Evolutionary conservation across 2,113 vertebrate species (phyloP).

Genomic region (Nesogale talazaci): DNA sequence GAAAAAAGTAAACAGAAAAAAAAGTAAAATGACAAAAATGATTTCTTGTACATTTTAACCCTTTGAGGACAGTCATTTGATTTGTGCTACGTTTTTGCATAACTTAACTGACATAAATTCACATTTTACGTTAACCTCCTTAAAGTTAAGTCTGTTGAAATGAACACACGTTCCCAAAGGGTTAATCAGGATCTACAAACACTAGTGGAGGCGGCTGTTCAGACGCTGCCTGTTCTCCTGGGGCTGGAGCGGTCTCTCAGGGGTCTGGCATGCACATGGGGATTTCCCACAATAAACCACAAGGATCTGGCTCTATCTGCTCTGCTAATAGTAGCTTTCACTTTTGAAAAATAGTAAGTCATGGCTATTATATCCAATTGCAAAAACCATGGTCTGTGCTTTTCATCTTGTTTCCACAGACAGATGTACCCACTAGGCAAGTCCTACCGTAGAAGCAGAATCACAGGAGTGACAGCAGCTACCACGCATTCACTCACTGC

Average conservation of each 20-base stretch:
- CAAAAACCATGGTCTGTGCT: constrained; percentile 71
- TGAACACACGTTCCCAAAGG: constrained; percentile 85
- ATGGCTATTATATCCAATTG: constrained; percentile 46
- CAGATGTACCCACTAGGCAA: constrained; percentile 30
- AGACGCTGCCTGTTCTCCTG: constrained; percentile 80
- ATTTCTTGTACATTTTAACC: constrained; percentile 88
- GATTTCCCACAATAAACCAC: constrained; percentile 77
- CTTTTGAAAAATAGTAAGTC: constrained; percentile 73
- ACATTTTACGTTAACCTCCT: constrained; percentile 72
- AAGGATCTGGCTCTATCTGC: constrained; percentile 58
- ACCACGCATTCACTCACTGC: constrained; percentile 28
- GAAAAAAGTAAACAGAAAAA: constrained; percentile 86
- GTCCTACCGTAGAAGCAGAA: background rate
- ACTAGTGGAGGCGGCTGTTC: constrained; percentile 86
- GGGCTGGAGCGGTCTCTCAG: constrained; percentile 75
- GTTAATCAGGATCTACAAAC: constrained; percentile 88
- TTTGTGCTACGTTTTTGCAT: constrained; percentile 78
- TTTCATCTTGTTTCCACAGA: constrained; percentile 77
- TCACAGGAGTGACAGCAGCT: constrained; percentile 50
- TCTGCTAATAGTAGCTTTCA: constrained; percentile 65
- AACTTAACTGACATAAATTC: constrained; percentile 79
- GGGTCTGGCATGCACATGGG: constrained; percentile 69
- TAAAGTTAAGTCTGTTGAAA: constrained; percentile 77
- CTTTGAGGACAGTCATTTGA: constrained; percentile 86
- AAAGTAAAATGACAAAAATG: constrained; percentile 90